Evolutionary conservation across 2,888 invertebrate species (phyloP), one percentile per base, ranked within the genome.

Genomic region (Acanthosepion esculentum): DNA sequence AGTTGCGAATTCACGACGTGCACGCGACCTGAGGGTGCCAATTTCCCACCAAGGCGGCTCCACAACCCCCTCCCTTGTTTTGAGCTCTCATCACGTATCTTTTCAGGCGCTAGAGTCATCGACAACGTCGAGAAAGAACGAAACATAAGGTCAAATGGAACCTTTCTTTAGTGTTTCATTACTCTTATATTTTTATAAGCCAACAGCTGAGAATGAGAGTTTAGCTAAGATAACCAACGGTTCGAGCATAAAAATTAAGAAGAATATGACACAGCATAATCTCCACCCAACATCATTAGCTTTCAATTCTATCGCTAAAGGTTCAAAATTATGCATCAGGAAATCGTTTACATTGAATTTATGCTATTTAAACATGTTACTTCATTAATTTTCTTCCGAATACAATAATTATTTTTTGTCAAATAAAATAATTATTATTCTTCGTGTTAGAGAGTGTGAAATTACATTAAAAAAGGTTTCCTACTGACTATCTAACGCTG

Each of bases 1-100:
- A 78, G 78, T 78, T 78, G 78, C 78, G 78, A 78, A 78, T 78
- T 78, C 78, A 78, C 78, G 78, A n/a, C 78, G 78, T 78, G 78
- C 78, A 78, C 78, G 78, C 78, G 78, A 78, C 78, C 78, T 18
- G 78, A 78, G 78, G 78, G 78, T 78, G 78, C 78, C 78, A 78
- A 78, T 78, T 78, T 33, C 78, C 78, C 78, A 78, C n/a, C 78
- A 78, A 78, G n/a, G 10, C n/a, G n/a, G 78, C 10, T 12, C 78
- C n/a, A 1, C n/a, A n/a, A 78, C n/a, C 78, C n/a, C 78, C 18
- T n/a, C 78, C 78, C n/a, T 33, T 78, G 23, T 78, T 78, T 15
- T 33, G 78, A 78, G 78, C 78, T 78, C 78, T 33, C 33, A 33
- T 78, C 78, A 78, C 78, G 78, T 78, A 78, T 78, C n/a, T 78